Conservation (phyloP, 2,113 vertebrate species). For the Parotia lawesii region DNA sequence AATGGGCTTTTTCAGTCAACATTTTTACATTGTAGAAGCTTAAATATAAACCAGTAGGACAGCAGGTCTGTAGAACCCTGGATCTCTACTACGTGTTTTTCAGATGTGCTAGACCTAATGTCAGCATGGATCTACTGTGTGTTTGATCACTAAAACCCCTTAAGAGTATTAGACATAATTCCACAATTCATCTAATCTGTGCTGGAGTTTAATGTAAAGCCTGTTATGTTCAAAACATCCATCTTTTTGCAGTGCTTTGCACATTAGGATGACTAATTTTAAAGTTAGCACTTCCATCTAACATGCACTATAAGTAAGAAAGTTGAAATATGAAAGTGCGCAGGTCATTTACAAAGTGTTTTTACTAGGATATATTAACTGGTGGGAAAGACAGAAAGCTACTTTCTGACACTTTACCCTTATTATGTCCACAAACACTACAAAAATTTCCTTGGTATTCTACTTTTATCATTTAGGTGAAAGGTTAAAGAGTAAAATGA, state of each 20-base stretch:
- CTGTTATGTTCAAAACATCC: constrained; percentile 51
- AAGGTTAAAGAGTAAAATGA: not conserved
- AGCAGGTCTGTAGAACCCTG: not conserved
- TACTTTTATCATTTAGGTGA: not conserved
- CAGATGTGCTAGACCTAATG: not conserved
- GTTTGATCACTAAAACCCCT: constrained; percentile 51
- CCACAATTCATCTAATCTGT: constrained; percentile 47
- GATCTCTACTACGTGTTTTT: not conserved
- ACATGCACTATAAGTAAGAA: not conserved
- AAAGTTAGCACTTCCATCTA: constrained; percentile 29
- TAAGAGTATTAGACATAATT: constrained; percentile 44
- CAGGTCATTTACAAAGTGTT: not conserved
- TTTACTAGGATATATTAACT: not conserved
- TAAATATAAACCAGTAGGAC: not conserved
- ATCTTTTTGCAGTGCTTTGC: constrained; percentile 36
- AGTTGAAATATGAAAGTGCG: not conserved
- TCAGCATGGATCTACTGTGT: not conserved
- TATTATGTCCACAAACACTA: not conserved
- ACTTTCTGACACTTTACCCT: not conserved
- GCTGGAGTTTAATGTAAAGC: constrained; percentile 31
- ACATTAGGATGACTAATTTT: constrained; percentile 46
- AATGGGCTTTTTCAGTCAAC: not conserved
- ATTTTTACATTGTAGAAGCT: not conserved
- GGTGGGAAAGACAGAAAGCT: not conserved
- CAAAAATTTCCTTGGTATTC: not conserved